Evolutionary conservation across 2,113 vertebrate species (phyloP).

Genomic region (Corythoichthys intestinalis): DNA sequence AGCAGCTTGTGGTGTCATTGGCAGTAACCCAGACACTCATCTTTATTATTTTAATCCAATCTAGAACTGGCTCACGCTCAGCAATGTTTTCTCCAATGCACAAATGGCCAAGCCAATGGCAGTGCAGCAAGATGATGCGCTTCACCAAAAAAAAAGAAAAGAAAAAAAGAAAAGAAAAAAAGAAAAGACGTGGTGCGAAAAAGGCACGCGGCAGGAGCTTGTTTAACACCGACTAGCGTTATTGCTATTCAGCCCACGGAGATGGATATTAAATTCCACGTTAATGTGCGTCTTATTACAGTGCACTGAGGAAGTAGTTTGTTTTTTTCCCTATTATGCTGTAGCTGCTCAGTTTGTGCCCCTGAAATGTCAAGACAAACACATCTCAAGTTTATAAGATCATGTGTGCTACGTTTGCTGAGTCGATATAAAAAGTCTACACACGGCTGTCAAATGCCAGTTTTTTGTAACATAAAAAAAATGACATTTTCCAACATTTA

Average conservation of each 20-base stretch:
- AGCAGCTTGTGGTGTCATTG: constrained; percentile 32
- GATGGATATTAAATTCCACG: constrained; percentile 14
- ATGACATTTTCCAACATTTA: background rate
- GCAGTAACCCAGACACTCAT: constrained; percentile 1
- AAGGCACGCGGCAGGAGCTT: constrained; percentile 30
- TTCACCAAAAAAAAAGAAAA: constrained; percentile 19
- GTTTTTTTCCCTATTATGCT: background rate
- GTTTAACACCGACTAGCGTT: constrained; percentile 49
- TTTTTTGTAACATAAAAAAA: background rate
- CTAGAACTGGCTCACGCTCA: constrained; percentile 10
- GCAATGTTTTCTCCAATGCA: constrained; percentile 10
- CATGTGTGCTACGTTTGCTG: background rate
- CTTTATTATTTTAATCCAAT: constrained; percentile 41
- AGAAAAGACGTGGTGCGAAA: background rate
- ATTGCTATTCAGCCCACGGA: constrained; percentile 37
- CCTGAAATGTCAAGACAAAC: background rate
- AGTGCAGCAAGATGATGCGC: constrained; percentile 23
- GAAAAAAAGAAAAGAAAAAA: constrained; percentile 6
- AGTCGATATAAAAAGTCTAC: background rate
- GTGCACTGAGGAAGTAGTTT: background rate
- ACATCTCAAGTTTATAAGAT: background rate
- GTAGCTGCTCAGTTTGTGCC: background rate
- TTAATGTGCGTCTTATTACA: background rate
- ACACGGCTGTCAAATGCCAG: background rate
- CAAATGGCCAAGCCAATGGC: constrained; percentile 27